A percentile compares a stretch with the other conserved stretches of the same genome.
Conservation (phyloP, 2,113 vertebrate species). For the Poeciliopsis retropinna region DNA sequence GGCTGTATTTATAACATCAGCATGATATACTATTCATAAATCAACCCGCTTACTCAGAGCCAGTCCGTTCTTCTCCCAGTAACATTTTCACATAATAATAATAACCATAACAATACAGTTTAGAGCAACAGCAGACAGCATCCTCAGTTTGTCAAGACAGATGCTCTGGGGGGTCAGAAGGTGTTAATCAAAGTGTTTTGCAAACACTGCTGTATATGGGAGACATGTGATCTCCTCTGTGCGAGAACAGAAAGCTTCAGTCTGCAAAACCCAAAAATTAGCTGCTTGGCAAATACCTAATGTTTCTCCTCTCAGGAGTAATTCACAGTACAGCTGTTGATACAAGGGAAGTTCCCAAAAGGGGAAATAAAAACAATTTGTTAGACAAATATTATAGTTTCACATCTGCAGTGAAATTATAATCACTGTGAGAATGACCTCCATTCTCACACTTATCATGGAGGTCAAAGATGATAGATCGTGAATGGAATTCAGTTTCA, state of each 20-base stretch:
- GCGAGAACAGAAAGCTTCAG: background rate
- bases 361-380: conserved; percentile 17
- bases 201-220: background rate
- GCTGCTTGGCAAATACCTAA: background rate
- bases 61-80: background rate
- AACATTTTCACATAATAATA: background rate
- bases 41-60: background rate
- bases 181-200: background rate
- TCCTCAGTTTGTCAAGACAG: background rate
- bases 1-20: background rate
- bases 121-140: background rate
- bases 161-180: no score
- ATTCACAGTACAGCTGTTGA: conserved; percentile 22
- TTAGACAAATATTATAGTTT: conserved; percentile 53
- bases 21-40: conserved; percentile 1
- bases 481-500: conserved; percentile 61
- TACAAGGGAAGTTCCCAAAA: conserved; percentile 8
- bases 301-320: conserved; percentile 12
- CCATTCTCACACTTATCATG: conserved; percentile 29
- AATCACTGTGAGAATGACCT: no score
- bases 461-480: conserved; percentile 45
- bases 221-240: background rate
- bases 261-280: background rate
- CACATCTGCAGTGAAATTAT: conserved; percentile 31
- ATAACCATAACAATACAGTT: background rate